A percentile compares a stretch with the other conserved stretches of the same genome.
Conservation (phyloP, 2,888 invertebrate species). For the Anagyrus pseudococci region DNA sequence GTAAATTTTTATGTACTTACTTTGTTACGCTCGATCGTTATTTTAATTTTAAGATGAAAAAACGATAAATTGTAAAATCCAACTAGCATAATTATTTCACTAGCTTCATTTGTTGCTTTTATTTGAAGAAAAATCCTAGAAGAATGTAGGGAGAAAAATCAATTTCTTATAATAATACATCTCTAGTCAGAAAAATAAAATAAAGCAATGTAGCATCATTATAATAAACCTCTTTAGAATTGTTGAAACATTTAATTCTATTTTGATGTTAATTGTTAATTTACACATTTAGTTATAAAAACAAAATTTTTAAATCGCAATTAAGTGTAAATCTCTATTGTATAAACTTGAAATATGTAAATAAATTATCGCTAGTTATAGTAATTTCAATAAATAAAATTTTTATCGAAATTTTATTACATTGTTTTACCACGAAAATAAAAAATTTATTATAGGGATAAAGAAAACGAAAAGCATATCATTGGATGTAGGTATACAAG, state of each 20-base stretch:
- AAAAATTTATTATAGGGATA: too few species aligned
- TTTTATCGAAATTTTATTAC: background rate
- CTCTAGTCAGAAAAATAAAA: conserved; percentile 33
- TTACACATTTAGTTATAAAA: background rate
- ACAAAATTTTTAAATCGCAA: conserved; percentile 13
- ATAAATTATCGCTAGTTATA: conserved; percentile 33
- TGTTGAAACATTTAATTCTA: background rate
- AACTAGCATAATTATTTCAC: too few species aligned
- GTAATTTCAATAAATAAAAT: conserved; percentile 22
- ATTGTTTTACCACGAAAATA: too few species aligned
- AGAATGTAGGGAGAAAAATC: conserved; percentile 10
- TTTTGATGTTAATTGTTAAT: too few species aligned
- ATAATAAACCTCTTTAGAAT: conserved; percentile 1
- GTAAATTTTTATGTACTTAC: too few species aligned
- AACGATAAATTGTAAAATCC: too few species aligned
- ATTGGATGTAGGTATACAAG: background rate
- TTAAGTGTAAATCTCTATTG: conserved; percentile 13
- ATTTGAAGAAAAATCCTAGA: conserved; percentile 8
- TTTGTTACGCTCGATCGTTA: too few species aligned
- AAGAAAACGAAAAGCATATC: background rate
- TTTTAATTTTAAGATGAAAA: too few species aligned
- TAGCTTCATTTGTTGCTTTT: too few species aligned
- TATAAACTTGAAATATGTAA: conserved; percentile 28
- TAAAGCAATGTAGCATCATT: conserved; percentile 11
- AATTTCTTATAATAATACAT: conserved; percentile 24